Percentiles rank a stretch among this genome's conserved stretches.
These are phyloP conservation scores for Tetragonula carbonaria DNA, from an alignment of 2,888 invertebrate species.

Conservation along the genomic window DNA sequence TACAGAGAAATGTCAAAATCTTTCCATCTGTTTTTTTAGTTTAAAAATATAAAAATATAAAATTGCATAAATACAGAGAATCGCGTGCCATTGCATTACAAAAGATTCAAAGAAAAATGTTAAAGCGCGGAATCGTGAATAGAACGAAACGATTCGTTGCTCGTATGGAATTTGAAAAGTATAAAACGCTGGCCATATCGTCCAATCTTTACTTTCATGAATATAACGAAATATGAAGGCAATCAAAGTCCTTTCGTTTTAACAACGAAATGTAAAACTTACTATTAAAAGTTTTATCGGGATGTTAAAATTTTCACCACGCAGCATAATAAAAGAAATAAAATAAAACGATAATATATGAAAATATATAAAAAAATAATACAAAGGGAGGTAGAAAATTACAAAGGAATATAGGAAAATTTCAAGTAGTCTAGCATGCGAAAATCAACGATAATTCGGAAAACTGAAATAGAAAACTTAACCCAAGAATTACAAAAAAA, in stretches of 20 bases:
- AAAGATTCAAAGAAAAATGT: background rate
- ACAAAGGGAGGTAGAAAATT: too few species aligned
- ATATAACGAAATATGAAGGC: background rate
- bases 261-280: background rate
- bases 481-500: too few species aligned
- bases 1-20: too few species aligned
- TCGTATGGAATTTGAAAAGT: slow-evolving; percentile 31
- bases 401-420: too few species aligned
- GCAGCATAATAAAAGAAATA: too few species aligned
- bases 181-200: background rate
- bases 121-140: background rate
- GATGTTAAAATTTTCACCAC: background rate
- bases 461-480: too few species aligned
- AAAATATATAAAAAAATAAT: too few species aligned
- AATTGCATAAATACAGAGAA: background rate
- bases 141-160: slow-evolving; percentile 25
- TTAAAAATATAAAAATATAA: too few species aligned
- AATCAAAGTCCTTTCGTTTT: background rate
- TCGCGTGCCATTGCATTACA: background rate
- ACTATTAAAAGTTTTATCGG: background rate
- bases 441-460: too few species aligned
- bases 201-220: background rate
- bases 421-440: too few species aligned
- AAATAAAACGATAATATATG: too few species aligned
- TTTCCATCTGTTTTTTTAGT: too few species aligned